Evolutionary conservation across 2,113 vertebrate genomes (phyloP), one percentile per base, ranked within the genome.

Genomic region (Sigmodon hispidus): DNA sequence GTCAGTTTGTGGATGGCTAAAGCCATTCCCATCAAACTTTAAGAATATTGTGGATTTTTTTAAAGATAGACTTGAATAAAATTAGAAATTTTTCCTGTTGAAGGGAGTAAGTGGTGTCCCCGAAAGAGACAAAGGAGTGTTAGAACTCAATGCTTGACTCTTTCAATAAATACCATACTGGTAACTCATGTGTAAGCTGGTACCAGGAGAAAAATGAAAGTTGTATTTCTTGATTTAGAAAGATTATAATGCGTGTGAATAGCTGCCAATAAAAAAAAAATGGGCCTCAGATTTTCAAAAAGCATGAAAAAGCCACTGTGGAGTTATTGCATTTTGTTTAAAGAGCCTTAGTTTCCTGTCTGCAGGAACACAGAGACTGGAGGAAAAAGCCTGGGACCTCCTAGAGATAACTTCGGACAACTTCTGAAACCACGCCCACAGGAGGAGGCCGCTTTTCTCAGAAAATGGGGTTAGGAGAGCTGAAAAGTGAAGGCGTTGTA

Each of bases 91-190:
- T 34, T 48, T 16, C 17, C 59, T 43, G 36, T 50, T 36, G 11
- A 26, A n/a, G 34, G 13, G 0, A 31, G 22, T 7, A 22, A 22
- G 6, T 7, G 2, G 1, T 24, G 17, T 21, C 43, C 29, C 31
- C 15, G 43, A 3, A 57, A 31, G 36, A 34, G 8, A 29, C 34
- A 0, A 24, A 59, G 19, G 16, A 19, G 21, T 3, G 3, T 5
- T 8, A 0, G 8, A 12, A 1, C 1, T 55, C 6, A 21, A 19
- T 0, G 5, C 24, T 9, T 13, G 48, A 36, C 52, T 36, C 52
- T 40, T 69, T 69, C 45, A 69, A 67, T 45, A 59, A 77, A 84
- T 34, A 36, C 3, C n/a, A 19, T 11, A 45, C 26, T 2, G 21
- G 45, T 29, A 19, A 31, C 43, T 36, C 59, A 31, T 15, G 12